Conservation (phyloP, 2,113 vertebrate genomes). For the Furnarius figulus region DNA sequence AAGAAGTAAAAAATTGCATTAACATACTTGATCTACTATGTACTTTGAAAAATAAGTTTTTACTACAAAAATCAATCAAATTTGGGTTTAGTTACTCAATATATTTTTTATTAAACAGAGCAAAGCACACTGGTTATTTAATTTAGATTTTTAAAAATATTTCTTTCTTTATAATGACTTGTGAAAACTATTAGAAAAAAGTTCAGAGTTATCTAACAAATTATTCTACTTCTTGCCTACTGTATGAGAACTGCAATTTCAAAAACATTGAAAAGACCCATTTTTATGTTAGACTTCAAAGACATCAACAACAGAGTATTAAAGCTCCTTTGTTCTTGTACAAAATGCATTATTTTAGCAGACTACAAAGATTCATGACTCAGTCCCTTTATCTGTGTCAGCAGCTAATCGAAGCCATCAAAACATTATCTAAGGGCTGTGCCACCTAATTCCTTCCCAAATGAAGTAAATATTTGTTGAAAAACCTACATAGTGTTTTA, state of each 20-base stretch:
- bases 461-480: conserved; percentile 45
- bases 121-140: not conserved
- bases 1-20: not conserved
- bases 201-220: conserved; percentile 39
- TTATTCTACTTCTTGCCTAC: conserved; percentile 54
- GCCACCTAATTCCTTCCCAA: conserved; percentile 41
- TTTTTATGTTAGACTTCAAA: conserved; percentile 57
- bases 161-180: conserved; percentile 17
- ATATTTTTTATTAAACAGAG: conserved; percentile 5
- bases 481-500: not conserved
- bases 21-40: not conserved
- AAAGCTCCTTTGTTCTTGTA: conserved; percentile 57
- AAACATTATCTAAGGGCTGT: conserved; percentile 42
- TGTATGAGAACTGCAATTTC: conserved; percentile 60
- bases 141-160: not conserved
- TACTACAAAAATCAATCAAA: not conserved
- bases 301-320: conserved; percentile 20
- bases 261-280: not conserved
- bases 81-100: not conserved
- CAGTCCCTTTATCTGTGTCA: conserved; percentile 47
- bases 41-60: not conserved
- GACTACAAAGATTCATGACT: conserved; percentile 49
- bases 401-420: conserved; percentile 67
- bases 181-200: conserved; percentile 34
- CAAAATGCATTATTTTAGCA: conserved; percentile 52